These are phyloP conservation scores for Castor canadensis DNA, from an alignment of 2,113 vertebrate species.

Conservation along the genomic window DNA sequence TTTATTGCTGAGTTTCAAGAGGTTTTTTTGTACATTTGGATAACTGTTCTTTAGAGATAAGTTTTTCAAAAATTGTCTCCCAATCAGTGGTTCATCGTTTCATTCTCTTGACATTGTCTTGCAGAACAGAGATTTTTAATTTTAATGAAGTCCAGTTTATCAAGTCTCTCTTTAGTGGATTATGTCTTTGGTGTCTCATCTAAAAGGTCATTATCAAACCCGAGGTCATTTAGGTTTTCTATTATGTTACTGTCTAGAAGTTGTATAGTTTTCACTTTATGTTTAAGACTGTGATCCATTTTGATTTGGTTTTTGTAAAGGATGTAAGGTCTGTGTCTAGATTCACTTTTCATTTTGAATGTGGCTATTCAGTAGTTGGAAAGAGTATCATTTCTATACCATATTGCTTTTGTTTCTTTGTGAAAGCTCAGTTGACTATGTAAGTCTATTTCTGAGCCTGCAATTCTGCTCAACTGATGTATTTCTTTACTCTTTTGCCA, in stretches of 20 bases:
- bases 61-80: neutral
- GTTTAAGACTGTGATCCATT: neutral
- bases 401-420: neutral
- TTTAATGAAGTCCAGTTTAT: neutral
- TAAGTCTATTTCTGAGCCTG: neutral
- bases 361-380: neutral
- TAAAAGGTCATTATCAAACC: neutral
- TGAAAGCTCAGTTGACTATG: neutral
- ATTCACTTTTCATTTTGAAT: neutral
- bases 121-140: neutral
- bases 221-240: neutral
- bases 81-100: neutral
- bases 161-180: neutral
- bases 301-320: neutral
- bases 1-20: neutral
- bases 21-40: too few relatives aligned
- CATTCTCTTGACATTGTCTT: neutral
- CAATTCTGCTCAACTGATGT: neutral
- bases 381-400: neutral
- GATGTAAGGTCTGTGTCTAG: neutral
- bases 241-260: too few relatives aligned
- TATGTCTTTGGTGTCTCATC: neutral
- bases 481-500: neutral
- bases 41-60: neutral
- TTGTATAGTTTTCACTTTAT: too few relatives aligned